phyloP scores from a whole-genome alignment of 1,140 invertebrate genomes.

The Amphibalanus amphitrite region DNA sequence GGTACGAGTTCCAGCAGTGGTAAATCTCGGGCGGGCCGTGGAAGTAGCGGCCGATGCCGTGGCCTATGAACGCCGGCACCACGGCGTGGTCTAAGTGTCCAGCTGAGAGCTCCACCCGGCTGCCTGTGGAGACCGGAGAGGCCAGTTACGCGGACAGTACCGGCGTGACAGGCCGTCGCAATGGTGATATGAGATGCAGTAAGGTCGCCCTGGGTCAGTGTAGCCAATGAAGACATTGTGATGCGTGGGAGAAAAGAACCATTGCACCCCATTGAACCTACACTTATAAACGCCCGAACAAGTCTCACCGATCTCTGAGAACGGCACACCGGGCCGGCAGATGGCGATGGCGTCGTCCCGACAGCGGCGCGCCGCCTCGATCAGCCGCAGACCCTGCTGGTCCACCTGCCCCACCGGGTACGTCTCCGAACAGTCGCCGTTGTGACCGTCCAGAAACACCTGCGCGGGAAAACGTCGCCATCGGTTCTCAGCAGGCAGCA shows the following conservation, averaged over 20 bases:
- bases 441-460: slow-evolving; percentile 68
- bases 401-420: slow-evolving; percentile 69
- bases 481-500: too few species aligned
- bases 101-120: slow-evolving; percentile 43
- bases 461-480: too few species aligned
- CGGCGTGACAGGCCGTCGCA: too few species aligned
- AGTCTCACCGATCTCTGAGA: slow-evolving; percentile 52
- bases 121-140: slow-evolving; percentile 23
- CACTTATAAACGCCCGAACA: neutral
- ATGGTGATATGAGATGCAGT: too few species aligned
- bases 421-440: slow-evolving; percentile 83
- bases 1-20: slow-evolving; percentile 44
- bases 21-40: slow-evolving; percentile 80
- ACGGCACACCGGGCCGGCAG: slow-evolving; percentile 54
- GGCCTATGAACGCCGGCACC: slow-evolving; percentile 64
- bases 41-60: slow-evolving; percentile 83
- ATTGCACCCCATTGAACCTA: too few species aligned
- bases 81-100: slow-evolving; percentile 42
- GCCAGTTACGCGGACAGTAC: too few species aligned
- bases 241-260: too few species aligned
- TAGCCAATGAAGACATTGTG: too few species aligned
- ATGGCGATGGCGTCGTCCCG: slow-evolving; percentile 51
- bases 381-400: slow-evolving; percentile 43
- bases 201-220: too few species aligned
- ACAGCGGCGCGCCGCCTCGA: slow-evolving; percentile 49